Percentiles rank a stretch among this genome's conserved stretches.
These are phyloP conservation scores for roundworm (Caenorhabditis elegans) DNA, from an alignment of 1,140 invertebrate genomes.

Conservation along the genomic window WBcel235 BX284603.4:8692001-8692500, in stretches of 20 bases:
- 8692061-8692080: too few relatives aligned
- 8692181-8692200: too few relatives aligned
- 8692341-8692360: not conserved
- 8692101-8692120: too few relatives aligned
- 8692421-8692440: not conserved
- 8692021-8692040: too few relatives aligned
- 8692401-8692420: not conserved
- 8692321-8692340: not conserved
- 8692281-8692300: not conserved
- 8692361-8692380: not conserved
- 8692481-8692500: not conserved
- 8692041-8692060: too few relatives aligned
- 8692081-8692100: too few relatives aligned
- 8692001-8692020: too few relatives aligned
- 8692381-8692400: not conserved
- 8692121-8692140: too few relatives aligned
- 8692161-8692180: too few relatives aligned
- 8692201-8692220: constrained; percentile 9
- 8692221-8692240: not conserved
- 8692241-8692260: not conserved
- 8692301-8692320: not conserved
- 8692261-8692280: constrained; percentile 8
- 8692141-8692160: too few relatives aligned
- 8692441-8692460: not conserved
- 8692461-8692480: not conserved